Base-by-base conservation (phyloP, 2,113 vertebrate genomes). In the Nerophis ophidion region DNA sequence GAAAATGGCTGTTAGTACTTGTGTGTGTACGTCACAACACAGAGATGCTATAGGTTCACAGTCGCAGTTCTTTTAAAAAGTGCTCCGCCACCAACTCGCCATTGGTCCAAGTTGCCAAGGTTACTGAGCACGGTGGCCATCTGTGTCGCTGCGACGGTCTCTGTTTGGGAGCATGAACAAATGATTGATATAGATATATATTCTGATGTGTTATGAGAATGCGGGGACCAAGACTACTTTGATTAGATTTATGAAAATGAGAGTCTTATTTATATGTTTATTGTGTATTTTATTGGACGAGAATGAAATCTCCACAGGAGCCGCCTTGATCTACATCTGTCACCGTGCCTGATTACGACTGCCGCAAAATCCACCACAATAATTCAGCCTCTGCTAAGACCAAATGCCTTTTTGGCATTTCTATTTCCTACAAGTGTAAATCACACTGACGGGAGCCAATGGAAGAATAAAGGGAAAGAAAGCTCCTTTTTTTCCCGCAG, bases 81-180 rank as follows among this genome's bases (percentile, higher is more conserved):
- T 53, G 50, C 60, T 69, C 72, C 77, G 63, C 63, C 72, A 75
- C 76, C 69, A 68, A 76, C 55, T 55, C 54, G 57, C 63, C 57
- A 83, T 82, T 77, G 77, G 77, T 77, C 66, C 62, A 70, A 77
- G 82, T 88, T 85, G 74, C 80, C 80, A 79, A 70, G 86, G 86
- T 85, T 86, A 84, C 76, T 0, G 50, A 55, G 59, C 66, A 57
- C 48, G 61, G 76, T 66, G 66, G 62, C 67, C 69, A 80, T 80
- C 79, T 75, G 68, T 72, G 74, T 60, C 60, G 0, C 42, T 60
- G 60, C 67, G 75, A 76, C 72, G 70, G 61, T 73, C 36, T 57
- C 33, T 42, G 14, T 56, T 3, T 50, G 48, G 6, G 48, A 50
- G 15, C 55, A 66, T 56, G 52, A 77, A 52, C 63, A 61, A 64